Percentiles rank a stretch among this genome's conserved stretches.
Conservation (phyloP, 2,888 invertebrate genomes). For the Epistrophe eligans region DNA sequence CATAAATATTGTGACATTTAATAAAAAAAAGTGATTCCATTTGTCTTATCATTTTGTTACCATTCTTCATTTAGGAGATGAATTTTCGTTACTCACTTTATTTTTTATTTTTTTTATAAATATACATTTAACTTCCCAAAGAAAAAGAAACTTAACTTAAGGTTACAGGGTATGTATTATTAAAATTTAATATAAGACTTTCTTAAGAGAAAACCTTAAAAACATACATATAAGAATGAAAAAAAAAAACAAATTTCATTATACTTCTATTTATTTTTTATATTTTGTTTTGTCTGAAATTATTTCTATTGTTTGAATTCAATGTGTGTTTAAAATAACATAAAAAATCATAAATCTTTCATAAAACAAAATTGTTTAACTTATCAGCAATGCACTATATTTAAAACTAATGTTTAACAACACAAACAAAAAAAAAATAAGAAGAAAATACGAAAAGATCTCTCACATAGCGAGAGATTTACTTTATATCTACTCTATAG, state of each 20-base stretch:
- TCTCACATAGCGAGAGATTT: conserved; percentile 51
- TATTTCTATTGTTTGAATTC: conserved; percentile 18
- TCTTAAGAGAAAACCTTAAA: background rate
- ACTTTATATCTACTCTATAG: conserved; percentile 56
- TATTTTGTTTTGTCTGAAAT: background rate
- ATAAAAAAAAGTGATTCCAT: no score
- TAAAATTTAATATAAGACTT: conserved; percentile 52
- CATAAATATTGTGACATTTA: no score
- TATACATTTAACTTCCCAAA: background rate
- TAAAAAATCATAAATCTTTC: background rate
- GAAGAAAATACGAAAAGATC: conserved; percentile 12
- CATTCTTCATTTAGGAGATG: no score
- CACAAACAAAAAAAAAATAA: conserved; percentile 25
- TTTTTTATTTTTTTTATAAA: background rate
- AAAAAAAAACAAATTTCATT: background rate
- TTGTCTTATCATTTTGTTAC: no score
- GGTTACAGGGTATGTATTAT: conserved; percentile 65
- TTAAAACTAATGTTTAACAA: conserved; percentile 54
- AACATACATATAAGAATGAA: conserved; percentile 21
- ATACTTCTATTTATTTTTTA: background rate
- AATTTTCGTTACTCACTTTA: no score
- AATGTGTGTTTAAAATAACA: conserved; percentile 31
- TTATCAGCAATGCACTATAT: conserved; percentile 59
- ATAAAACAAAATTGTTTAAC: conserved; percentile 5
- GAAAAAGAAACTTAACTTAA: conserved; percentile 5